Evolutionary conservation across 2,888 invertebrate genomes (phyloP).

Genomic region (Hetaerina titia): DNA sequence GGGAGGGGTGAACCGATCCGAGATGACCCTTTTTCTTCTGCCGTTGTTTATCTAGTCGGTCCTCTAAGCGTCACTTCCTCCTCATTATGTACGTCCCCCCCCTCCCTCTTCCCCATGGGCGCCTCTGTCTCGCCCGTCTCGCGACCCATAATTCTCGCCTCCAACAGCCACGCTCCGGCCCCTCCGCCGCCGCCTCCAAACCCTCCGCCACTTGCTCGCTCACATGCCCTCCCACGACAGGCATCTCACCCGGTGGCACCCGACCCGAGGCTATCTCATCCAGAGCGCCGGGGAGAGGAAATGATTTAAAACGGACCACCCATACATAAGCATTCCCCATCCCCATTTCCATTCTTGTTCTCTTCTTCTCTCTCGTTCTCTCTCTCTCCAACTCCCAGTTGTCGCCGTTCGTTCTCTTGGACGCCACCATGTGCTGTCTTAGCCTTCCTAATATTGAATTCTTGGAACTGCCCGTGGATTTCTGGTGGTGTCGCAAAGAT

Average conservation of each 20-base stretch:
- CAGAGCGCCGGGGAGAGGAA: not conserved
- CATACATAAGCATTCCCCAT: not conserved
- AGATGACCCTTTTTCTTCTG: not conserved
- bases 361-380: not conserved
- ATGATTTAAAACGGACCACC: conserved; percentile 13
- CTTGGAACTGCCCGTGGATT: not conserved
- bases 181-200: not conserved
- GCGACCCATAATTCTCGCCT: not conserved
- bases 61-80: not conserved
- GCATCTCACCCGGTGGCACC: not conserved
- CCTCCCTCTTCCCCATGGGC: not conserved
- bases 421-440: not conserved
- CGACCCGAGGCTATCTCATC: not conserved
- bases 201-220: not conserved
- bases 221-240: no score
- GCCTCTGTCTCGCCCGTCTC: not conserved
- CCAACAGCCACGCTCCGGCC: not conserved
- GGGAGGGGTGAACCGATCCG: not conserved
- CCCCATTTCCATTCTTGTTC: not conserved
- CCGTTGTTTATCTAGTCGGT: not conserved
- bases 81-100: not conserved
- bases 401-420: not conserved
- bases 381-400: not conserved
- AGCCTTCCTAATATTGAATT: not conserved
- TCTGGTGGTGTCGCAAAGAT: not conserved